Percentiles rank a stretch among this genome's conserved stretches.
Conservation (phyloP, 1,140 invertebrate genomes). For the Lucilia cuprina region DNA sequence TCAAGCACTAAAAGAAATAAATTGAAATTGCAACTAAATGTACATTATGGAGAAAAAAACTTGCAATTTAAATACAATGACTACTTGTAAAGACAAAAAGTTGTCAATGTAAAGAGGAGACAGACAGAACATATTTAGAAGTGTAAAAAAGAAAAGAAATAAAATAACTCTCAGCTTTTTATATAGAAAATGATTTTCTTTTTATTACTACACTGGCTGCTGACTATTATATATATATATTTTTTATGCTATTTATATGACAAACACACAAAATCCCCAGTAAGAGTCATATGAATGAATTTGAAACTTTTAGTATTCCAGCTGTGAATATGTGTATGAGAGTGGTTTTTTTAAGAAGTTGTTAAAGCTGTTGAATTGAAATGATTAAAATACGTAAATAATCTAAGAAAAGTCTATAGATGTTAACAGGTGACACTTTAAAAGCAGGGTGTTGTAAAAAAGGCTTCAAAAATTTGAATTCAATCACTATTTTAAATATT, state of each 20-base stretch:
- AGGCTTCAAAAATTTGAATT: no score
- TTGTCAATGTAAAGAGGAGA: background rate
- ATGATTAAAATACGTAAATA: background rate
- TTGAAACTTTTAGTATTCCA: no score
- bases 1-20: background rate
- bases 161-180: background rate
- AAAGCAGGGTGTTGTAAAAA: no score
- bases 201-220: background rate
- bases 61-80: constrained; percentile 3
- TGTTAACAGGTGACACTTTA: no score
- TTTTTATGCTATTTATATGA: background rate
- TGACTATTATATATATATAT: background rate
- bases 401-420: background rate
- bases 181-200: background rate
- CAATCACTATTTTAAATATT: no score
- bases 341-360: background rate
- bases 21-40: constrained; percentile 11
- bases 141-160: background rate
- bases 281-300: background rate
- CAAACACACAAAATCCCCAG: background rate
- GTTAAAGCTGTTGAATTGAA: background rate
- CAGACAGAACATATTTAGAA: background rate
- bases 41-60: background rate
- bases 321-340: background rate
- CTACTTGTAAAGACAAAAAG: background rate